phyloP scores from a whole-genome alignment of 2,888 invertebrate genomes.

The Dolichomitus sp. region DNA sequence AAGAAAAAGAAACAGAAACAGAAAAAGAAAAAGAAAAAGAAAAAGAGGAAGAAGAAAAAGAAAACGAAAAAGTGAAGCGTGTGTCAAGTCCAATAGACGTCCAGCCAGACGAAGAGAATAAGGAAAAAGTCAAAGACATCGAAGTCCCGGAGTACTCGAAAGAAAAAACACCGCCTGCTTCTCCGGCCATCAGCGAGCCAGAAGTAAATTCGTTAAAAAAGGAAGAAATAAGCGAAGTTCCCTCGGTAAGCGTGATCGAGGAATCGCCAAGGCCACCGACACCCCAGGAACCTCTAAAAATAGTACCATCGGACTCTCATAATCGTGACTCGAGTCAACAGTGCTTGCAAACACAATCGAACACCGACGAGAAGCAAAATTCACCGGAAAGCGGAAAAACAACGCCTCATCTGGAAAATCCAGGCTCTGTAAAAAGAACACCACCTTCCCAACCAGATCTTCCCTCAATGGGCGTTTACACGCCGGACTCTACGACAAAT shows the following conservation, averaged over 20 bases:
- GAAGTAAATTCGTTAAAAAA: constrained; percentile 7
- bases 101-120: constrained; percentile 12
- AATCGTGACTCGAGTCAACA: constrained; percentile 71
- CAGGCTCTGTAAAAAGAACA: constrained; percentile 87
- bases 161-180: constrained; percentile 67
- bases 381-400: constrained; percentile 85
- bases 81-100: constrained; percentile 14
- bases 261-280: constrained; percentile 67
- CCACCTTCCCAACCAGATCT: constrained; percentile 88
- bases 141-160: constrained; percentile 63
- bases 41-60: not conserved
- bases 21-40: not conserved
- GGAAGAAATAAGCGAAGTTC: constrained; percentile 18
- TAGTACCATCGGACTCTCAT: constrained; percentile 41
- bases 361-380: constrained; percentile 81
- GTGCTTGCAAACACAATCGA: constrained; percentile 74
- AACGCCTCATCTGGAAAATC: constrained; percentile 85
- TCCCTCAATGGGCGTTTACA: constrained; percentile 95
- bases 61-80: constrained; percentile 10
- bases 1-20: not conserved
- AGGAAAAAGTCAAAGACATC: constrained; percentile 35
- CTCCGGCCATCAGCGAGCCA: constrained; percentile 31
- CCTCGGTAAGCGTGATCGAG: constrained; percentile 54
- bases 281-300: constrained; percentile 73
- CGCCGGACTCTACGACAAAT: constrained; percentile 94